Evolutionary conservation across 35 echinoderm and acorn worm genomes (phyloP), one percentile per base, ranked within the genome.

Genomic region (Heliocidaris tuberculata): DNA sequence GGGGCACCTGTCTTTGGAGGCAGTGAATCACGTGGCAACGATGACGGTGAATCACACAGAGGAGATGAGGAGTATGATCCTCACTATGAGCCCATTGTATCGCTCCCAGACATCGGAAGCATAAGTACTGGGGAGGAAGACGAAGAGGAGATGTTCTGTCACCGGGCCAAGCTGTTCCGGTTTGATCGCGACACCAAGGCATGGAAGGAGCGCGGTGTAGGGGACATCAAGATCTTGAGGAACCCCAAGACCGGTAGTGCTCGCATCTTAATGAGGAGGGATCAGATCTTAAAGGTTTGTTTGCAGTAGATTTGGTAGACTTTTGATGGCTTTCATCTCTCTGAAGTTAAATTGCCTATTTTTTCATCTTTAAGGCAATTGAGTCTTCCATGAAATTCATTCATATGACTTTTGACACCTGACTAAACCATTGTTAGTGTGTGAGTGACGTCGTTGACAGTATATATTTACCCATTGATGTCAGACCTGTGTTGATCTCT

Each of bases 121-220:
- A 42, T 42, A 42, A 42, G 35, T 42, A 42, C 35, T 2, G 95
- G 95, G 6, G 95, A 96, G 31, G 96, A 97, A 85, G 94, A 93
- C 7, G 94, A 97, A 47, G 95, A 94, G n/a, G 92, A 86, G 12
- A 42, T 95, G 85, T 97, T 65, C 50, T 54, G 92, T 13, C 94
- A 97, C 27, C 35, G 94, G 30, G 71, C 94, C 8, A 88, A 91
- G 50, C 92, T 97, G 12, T 97, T 94, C 92, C 90, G 96, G 30
- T 97, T 78, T 54, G 93, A 97, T 50, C 90, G 90, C 19, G 48
- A 60, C 50, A 54, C 85, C 8, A 95, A 95, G 8, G 91, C 92
- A 48, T 97, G 96, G 96, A 97, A 97, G 88, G 96, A 97, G 54
- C 90, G 96, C 27, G 96, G 96, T 12, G 94, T 97, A 13, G 96